phyloP scores from a whole-genome alignment of 37 sponge, comb jelly and placozoan genomes.

The Halichondria panicea region DNA sequence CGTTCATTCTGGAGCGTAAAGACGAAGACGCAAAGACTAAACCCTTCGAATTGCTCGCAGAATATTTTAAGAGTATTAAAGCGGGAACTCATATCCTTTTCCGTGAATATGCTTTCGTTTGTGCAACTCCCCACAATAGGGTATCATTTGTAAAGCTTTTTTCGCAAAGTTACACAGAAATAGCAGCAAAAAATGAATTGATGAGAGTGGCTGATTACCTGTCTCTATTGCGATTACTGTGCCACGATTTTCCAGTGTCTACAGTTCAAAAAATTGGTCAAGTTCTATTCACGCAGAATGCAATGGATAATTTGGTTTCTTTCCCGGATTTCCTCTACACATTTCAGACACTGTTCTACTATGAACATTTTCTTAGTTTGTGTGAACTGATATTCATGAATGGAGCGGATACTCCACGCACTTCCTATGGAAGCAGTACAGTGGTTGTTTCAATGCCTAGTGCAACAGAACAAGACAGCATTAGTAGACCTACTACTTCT shows the following conservation, averaged over 20 bases:
- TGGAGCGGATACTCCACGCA: not conserved
- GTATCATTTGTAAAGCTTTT: conserved; percentile 66
- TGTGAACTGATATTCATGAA: conserved; percentile 14
- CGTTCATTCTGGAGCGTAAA: conserved; percentile 37
- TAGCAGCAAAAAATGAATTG: conserved; percentile 33
- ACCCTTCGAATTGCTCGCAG: conserved; percentile 63
- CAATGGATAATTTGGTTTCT: conserved; percentile 11
- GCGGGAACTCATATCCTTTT: conserved; percentile 72
- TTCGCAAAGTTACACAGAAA: conserved; percentile 45
- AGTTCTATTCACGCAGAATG: conserved; percentile 10
- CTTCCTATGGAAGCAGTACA: not conserved
- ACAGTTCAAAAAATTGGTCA: conserved; percentile 4
- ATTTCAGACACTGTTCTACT: conserved; percentile 79
- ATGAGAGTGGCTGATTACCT: conserved; percentile 65
- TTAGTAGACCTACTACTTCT: not conserved
- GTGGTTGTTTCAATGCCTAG: conserved; percentile 29
- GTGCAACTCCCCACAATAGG: conserved; percentile 80
- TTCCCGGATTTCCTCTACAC: conserved; percentile 75
- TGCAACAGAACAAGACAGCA: not conserved
- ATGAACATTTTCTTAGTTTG: conserved; percentile 60
- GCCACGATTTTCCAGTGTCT: conserved; percentile 65
- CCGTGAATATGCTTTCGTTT: conserved; percentile 69
- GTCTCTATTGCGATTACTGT: conserved; percentile 62
- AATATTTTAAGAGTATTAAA: conserved; percentile 71
- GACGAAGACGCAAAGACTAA: conserved; percentile 70